Conservation (phyloP, 2,113 vertebrate genomes). For the Heterotis niloticus region DNA sequence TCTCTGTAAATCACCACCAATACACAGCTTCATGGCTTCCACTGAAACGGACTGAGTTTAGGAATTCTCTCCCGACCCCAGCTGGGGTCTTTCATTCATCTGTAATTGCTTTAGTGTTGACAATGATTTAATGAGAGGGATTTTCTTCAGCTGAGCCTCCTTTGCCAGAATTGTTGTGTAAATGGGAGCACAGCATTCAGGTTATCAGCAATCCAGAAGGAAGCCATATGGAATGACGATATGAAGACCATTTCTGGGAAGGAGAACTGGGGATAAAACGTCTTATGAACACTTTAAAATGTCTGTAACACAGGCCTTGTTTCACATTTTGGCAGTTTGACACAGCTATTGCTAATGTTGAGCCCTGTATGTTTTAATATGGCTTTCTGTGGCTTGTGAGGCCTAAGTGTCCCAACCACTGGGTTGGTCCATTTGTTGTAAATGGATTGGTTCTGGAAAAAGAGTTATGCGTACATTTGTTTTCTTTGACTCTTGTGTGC, state of each 20-base stretch:
- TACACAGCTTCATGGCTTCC: background rate
- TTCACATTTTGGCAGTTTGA: no score
- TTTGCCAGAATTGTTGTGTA: slow-evolving; percentile 18
- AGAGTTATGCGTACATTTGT: background rate
- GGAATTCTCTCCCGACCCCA: slow-evolving; percentile 11
- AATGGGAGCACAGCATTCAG: slow-evolving; percentile 29
- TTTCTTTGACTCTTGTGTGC: background rate
- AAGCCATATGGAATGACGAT: background rate
- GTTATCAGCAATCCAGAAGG: slow-evolving; percentile 13
- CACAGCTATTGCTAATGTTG: background rate
- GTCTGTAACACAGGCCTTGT: no score
- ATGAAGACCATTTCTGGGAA: slow-evolving; percentile 11
- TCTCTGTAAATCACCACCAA: no score
- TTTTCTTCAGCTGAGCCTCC: slow-evolving; percentile 16
- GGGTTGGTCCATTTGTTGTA: background rate
- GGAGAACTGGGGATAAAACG: background rate
- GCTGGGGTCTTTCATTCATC: slow-evolving; percentile 20
- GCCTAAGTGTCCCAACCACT: background rate
- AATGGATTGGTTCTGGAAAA: background rate
- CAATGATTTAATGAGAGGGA: slow-evolving; percentile 25
- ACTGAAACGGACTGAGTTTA: background rate
- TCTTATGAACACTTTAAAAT: no score
- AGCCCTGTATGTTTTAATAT: background rate
- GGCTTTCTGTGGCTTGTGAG: no score
- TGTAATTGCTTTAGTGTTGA: slow-evolving; percentile 26